phyloP scores from a whole-genome alignment of 2,797 vertebrate species.

The Sebastes hubbsi region DNA sequence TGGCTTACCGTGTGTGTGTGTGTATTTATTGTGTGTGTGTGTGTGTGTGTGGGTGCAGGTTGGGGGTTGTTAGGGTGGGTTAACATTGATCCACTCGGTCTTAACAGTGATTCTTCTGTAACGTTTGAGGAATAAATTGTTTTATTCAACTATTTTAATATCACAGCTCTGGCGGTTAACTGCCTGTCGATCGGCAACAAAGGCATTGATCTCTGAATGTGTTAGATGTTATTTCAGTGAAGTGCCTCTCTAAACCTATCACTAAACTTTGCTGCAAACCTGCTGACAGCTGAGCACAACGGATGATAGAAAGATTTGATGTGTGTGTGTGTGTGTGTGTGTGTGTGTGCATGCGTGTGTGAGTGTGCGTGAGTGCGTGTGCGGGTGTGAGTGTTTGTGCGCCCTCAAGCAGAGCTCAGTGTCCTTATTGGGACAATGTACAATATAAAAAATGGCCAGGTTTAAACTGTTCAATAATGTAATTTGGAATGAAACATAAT shows the following conservation, averaged over 20 bases:
- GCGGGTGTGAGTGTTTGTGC: background rate
- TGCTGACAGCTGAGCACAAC: background rate
- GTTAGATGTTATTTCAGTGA: conserved; percentile 21
- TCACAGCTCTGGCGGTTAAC: background rate
- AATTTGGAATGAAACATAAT: conserved; percentile 30
- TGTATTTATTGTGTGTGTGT: background rate
- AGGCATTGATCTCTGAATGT: background rate
- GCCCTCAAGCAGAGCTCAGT: background rate
- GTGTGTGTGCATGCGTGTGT: background rate
- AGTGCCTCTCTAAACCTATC: background rate
- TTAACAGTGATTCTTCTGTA: conserved; percentile 1
- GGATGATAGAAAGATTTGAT: background rate
- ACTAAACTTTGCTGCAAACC: conserved; percentile 12
- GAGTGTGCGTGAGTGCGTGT: background rate
- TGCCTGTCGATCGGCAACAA: conserved; percentile 18
- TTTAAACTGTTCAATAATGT: conserved; percentile 30
- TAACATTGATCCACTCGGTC: background rate
- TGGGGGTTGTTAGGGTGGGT: background rate
- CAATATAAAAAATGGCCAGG: conserved; percentile 4
- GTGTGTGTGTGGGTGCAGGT: background rate
- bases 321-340: background rate
- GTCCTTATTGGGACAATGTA: background rate
- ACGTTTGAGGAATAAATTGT: conserved; percentile 4
- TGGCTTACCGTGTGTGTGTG: conserved; percentile 22
- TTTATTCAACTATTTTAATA: conserved; percentile 21